phyloP scores from a whole-genome alignment of 2,888 invertebrate species.

The Melangyna quadrimaculata region DNA sequence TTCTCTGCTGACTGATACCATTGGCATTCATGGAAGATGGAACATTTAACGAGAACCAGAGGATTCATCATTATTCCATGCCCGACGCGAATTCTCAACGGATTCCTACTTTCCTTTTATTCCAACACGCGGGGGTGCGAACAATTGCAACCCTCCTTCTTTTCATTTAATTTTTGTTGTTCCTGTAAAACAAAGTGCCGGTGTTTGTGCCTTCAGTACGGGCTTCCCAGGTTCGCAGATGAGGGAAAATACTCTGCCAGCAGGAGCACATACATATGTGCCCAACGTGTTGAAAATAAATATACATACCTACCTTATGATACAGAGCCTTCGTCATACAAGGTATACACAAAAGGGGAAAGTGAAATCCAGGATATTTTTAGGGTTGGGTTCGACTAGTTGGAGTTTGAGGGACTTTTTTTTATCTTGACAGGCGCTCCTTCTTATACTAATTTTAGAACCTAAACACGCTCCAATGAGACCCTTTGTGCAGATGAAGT shows the following conservation, averaged over 20 bases:
- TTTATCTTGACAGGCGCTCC: constrained; percentile 24
- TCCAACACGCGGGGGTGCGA: constrained; percentile 12
- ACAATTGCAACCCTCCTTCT: constrained; percentile 23
- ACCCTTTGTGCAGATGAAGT: neutral
- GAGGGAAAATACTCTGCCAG: neutral
- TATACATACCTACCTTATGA: constrained; percentile 8
- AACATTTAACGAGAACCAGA: neutral
- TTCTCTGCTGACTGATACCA: constrained; percentile 18
- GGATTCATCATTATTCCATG: neutral
- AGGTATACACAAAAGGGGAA: constrained; percentile 25
- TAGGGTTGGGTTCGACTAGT: constrained; percentile 47
- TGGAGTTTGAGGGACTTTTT: neutral
- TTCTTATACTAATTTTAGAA: constrained; percentile 32
- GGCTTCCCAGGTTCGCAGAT: neutral
- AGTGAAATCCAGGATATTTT: constrained; percentile 66
- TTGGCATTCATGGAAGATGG: neutral
- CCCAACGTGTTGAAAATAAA: constrained; percentile 42
- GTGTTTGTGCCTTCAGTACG: constrained; percentile 8
- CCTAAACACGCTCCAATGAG: neutral
- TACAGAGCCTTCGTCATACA: neutral
- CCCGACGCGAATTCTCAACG: neutral
- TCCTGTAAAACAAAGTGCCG: neutral
- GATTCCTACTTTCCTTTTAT: neutral
- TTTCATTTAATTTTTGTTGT: neutral
- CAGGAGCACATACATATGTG: constrained; percentile 46